Evolutionary conservation across 35 echinoderm and acorn worm genomes (phyloP).

Genomic region (Antedon bifida): DNA sequence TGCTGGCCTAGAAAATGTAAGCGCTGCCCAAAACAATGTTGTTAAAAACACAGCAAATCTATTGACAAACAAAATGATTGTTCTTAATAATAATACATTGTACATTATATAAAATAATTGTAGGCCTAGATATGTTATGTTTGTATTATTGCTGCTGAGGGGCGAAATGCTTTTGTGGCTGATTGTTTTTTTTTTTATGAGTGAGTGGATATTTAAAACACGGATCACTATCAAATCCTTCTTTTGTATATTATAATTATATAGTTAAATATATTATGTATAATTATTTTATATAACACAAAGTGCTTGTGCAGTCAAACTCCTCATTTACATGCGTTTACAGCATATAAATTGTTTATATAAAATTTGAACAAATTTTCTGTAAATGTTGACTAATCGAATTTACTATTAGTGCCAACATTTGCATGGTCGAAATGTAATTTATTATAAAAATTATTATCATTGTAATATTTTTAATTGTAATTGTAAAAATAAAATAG

Average conservation of each 20-base stretch:
- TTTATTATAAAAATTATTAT: too few relatives aligned
- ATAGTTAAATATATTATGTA: too few relatives aligned
- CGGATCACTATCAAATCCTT: background rate
- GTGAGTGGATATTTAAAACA: background rate
- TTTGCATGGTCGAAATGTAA: too few relatives aligned
- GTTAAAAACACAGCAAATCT: background rate
- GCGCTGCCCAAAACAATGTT: background rate
- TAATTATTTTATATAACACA: too few relatives aligned
- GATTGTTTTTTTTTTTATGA: background rate
- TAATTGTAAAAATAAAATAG: too few relatives aligned
- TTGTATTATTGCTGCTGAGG: background rate
- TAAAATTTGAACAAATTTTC: too few relatives aligned
- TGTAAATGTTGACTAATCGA: too few relatives aligned
- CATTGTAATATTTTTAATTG: too few relatives aligned
- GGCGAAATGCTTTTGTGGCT: background rate
- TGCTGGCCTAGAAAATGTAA: background rate
- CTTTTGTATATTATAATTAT: background rate
- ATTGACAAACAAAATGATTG: background rate
- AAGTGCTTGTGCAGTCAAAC: too few relatives aligned
- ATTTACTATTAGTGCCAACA: too few relatives aligned
- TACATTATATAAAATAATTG: background rate
- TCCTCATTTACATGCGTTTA: too few relatives aligned
- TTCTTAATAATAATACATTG: background rate
- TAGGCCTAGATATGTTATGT: background rate
- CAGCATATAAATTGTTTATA: too few relatives aligned